Conservation (phyloP, 2,797 vertebrate species). For the Prunella strophiata region DNA sequence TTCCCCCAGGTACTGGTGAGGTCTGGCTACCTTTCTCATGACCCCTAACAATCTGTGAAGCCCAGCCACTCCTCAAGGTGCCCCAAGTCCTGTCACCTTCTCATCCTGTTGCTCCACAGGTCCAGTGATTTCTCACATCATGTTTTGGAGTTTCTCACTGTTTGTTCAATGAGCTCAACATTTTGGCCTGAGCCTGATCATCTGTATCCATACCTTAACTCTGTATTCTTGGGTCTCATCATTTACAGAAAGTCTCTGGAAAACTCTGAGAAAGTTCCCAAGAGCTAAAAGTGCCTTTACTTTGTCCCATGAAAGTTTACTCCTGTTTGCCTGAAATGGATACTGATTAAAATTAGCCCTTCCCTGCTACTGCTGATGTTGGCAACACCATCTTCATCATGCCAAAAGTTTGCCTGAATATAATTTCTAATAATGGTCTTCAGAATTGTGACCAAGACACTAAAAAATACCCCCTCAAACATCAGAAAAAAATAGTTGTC, state of each 20-base stretch:
- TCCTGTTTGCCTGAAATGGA: neutral
- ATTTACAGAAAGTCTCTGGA: neutral
- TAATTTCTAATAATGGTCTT: neutral
- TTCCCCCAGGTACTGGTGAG: neutral
- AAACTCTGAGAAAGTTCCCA: neutral
- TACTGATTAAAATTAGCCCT: neutral
- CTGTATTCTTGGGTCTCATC: neutral
- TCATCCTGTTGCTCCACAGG: neutral
- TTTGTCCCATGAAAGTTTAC: neutral
- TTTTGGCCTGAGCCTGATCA: neutral
- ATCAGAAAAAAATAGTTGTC: neutral
- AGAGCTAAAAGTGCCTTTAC: neutral
- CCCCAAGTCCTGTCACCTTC: rapidly evolving
- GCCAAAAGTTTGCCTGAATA: neutral
- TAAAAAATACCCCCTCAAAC: neutral
- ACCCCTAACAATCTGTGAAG: neutral
- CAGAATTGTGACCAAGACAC: neutral
- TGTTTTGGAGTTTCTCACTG: neutral
- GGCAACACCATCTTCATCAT: neutral
- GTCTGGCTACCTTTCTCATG: neutral
- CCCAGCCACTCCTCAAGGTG: neutral
- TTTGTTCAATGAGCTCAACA: neutral
- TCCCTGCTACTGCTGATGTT: neutral
- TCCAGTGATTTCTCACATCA: rapidly evolving
- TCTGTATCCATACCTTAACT: neutral